Percentiles rank a stretch among this genome's conserved stretches.
Conservation (phyloP, 1,140 invertebrate genomes). For the Chlorops oryzae region DNA sequence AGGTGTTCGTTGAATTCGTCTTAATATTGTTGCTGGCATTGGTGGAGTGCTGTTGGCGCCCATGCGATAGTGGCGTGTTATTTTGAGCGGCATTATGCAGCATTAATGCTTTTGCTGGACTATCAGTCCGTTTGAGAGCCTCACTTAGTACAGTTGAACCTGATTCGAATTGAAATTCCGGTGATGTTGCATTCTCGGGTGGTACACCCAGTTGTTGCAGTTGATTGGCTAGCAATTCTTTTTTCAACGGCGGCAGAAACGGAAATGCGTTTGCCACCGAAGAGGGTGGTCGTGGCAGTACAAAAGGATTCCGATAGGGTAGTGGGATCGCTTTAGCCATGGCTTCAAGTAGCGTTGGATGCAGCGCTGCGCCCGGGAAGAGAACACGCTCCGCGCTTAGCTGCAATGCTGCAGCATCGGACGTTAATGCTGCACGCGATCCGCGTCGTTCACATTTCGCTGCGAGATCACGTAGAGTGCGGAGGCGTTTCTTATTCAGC, state of each 20-base stretch:
- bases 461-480: not conserved
- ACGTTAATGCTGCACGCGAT: not conserved
- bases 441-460: not conserved
- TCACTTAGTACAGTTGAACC: no score
- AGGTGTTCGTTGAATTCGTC: slow-evolving; percentile 47
- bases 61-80: no score
- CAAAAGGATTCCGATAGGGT: slow-evolving; percentile 49
- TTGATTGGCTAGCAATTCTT: slow-evolving; percentile 25
- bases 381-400: slow-evolving; percentile 38
- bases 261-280: slow-evolving; percentile 45
- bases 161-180: no score
- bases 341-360: slow-evolving; percentile 63
- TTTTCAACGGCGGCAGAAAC: slow-evolving; percentile 43
- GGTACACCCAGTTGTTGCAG: slow-evolving; percentile 15
- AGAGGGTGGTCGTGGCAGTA: slow-evolving; percentile 35
- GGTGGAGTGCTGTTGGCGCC: no score
- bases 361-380: slow-evolving; percentile 58
- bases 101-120: no score
- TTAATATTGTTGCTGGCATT: no score
- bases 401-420: not conserved
- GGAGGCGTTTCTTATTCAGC: slow-evolving; percentile 4
- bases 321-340: slow-evolving; percentile 60
- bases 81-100: no score
- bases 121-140: no score
- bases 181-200: slow-evolving; percentile 20